phyloP scores from a whole-genome alignment of 2,113 vertebrate species.

The Siniperca chuatsi region DNA sequence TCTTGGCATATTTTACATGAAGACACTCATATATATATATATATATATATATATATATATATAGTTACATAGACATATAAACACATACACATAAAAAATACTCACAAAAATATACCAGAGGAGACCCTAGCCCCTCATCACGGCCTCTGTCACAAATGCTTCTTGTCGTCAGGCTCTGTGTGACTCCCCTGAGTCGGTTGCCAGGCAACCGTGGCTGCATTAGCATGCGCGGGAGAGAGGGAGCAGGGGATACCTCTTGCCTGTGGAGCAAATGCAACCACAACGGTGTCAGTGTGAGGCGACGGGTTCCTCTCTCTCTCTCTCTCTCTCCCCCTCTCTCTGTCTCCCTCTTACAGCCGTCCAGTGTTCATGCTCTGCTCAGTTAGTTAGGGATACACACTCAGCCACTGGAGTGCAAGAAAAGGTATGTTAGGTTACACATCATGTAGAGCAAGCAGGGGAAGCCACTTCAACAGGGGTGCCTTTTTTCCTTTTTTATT shows the following conservation, averaged over 20 bases:
- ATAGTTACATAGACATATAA: neutral
- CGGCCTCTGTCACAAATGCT: conserved; percentile 79
- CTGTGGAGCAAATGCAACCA: conserved; percentile 74
- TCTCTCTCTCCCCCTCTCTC: neutral
- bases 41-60: neutral
- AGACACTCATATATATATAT: neutral
- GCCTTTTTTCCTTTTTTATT: conserved; percentile 25
- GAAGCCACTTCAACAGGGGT: conserved; percentile 42
- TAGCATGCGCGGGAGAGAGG: conserved; percentile 87
- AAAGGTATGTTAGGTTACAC: conserved; percentile 54
- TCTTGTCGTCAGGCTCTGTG: conserved; percentile 72
- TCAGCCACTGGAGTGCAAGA: conserved; percentile 48
- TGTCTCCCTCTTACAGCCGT: conserved; percentile 17
- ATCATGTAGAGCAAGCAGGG: conserved; percentile 49
- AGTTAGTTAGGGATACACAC: conserved; percentile 55
- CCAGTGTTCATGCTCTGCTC: conserved; percentile 57
- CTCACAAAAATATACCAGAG: conserved; percentile 38
- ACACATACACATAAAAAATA: neutral
- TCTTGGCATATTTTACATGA: neutral
- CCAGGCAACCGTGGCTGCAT: conserved; percentile 90
- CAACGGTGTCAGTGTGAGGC: conserved; percentile 69
- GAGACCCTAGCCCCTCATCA: conserved; percentile 74
- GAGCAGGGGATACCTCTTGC: conserved; percentile 84
- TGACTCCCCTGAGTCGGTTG: conserved; percentile 91
- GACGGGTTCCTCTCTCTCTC: conserved; percentile 46